These are phyloP conservation scores for Edolisoma coerulescens DNA, from an alignment of 2,113 vertebrate species.

Conservation along the genomic window DNA sequence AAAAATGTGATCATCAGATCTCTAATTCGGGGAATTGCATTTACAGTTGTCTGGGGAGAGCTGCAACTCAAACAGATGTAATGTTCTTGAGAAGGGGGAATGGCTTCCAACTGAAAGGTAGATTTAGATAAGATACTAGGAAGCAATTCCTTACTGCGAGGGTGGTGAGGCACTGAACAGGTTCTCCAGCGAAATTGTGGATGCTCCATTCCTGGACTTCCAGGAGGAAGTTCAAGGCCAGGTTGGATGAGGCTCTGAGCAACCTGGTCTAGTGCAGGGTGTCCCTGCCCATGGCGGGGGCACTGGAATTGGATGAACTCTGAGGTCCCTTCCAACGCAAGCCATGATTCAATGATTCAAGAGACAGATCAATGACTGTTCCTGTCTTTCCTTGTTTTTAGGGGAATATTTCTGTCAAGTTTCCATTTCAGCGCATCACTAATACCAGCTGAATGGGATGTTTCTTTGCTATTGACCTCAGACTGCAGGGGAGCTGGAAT, in stretches of 20 bases:
- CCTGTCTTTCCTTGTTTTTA: background rate
- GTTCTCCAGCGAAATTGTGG: background rate
- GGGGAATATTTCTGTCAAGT: background rate
- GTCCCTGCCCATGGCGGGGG: fast-evolving
- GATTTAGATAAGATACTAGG: background rate
- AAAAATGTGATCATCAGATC: background rate
- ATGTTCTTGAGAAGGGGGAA: background rate
- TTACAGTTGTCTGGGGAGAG: background rate
- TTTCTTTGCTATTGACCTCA: background rate
- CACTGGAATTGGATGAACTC: background rate
- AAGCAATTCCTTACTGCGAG: background rate
- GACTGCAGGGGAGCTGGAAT: background rate
- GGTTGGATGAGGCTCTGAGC: background rate
- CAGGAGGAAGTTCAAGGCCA: too few species aligned
- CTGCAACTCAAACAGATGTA: background rate
- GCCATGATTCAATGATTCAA: background rate
- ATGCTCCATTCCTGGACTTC: background rate
- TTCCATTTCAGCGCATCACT: background rate
- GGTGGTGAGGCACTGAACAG: background rate
- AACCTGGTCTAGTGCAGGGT: background rate
- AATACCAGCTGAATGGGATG: background rate
- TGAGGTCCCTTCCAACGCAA: fast-evolving
- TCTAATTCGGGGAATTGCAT: background rate
- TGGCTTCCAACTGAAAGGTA: background rate
- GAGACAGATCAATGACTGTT: background rate